A percentile compares a stretch with the other conserved stretches of the same genome.
Conservation (phyloP, 2,113 vertebrate species). For the Leptosomus discolor region DNA sequence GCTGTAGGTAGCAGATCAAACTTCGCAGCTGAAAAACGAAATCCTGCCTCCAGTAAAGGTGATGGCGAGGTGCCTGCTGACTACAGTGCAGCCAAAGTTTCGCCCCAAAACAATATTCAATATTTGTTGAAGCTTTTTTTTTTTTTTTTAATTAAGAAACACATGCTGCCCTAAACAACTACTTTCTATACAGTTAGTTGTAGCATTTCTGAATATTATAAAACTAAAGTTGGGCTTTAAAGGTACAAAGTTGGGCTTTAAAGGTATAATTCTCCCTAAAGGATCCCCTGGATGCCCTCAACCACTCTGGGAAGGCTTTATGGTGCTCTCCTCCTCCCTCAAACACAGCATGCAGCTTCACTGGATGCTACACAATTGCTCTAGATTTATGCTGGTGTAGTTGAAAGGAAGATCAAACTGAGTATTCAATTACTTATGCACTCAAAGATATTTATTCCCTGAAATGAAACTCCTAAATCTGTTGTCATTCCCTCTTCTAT, state of each 20-base stretch:
- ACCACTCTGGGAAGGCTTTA: background rate
- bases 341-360: background rate
- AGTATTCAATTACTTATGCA: slow-evolving; percentile 4
- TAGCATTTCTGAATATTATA: background rate
- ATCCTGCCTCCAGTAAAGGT: background rate
- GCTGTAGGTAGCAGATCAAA: background rate
- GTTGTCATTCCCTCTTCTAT: background rate
- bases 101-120: background rate
- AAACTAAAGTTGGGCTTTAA: background rate
- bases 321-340: background rate
- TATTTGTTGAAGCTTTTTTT: background rate
- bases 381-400: background rate
- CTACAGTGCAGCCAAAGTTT: background rate
- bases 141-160: background rate
- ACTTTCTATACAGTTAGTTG: background rate
- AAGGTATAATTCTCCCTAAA: background rate
- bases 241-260: background rate
- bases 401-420: slow-evolving; percentile 23
- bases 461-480: background rate
- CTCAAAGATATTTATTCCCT: background rate
- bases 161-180: background rate
- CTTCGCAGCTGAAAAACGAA: background rate
- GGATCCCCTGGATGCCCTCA: background rate
- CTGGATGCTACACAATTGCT: background rate
- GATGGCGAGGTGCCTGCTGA: background rate